Conservation (phyloP, 1,140 invertebrate genomes). For the Pomacea maculata region DNA sequence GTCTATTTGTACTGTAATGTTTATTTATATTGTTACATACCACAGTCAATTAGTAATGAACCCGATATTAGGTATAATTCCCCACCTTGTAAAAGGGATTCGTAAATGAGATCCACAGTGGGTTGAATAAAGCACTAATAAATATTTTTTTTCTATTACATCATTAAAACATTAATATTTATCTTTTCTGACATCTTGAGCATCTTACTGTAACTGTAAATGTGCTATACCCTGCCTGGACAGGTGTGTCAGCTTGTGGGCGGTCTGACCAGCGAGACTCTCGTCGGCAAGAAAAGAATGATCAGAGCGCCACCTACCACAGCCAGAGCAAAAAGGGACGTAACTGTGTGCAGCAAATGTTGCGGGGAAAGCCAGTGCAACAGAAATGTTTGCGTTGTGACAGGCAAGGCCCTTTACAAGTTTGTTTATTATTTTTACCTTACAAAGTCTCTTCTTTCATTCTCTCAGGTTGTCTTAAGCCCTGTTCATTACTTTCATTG, state of each 20-base stretch:
- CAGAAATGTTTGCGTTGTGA: constrained; percentile 9
- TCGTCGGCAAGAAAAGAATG: constrained; percentile 21
- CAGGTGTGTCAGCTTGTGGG: constrained; percentile 28
- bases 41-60: not conserved
- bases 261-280: not conserved
- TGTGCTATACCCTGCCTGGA: too few species aligned
- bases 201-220: too few species aligned
- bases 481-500: not conserved
- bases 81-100: not conserved
- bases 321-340: constrained; percentile 20
- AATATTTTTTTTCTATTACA: too few species aligned
- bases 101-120: not conserved
- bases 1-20: not conserved
- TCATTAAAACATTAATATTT: too few species aligned
- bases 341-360: constrained; percentile 31
- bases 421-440: not conserved
- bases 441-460: not conserved
- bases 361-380: constrained; percentile 23
- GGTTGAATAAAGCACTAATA: too few species aligned
- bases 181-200: too few species aligned
- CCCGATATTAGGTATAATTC: not conserved
- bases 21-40: not conserved
- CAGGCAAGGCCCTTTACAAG: constrained; percentile 2
- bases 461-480: not conserved
- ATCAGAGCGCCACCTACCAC: not conserved